These are phyloP conservation scores for Mya arenaria DNA, from an alignment of 1,140 invertebrate species.

Conservation along the genomic window DNA sequence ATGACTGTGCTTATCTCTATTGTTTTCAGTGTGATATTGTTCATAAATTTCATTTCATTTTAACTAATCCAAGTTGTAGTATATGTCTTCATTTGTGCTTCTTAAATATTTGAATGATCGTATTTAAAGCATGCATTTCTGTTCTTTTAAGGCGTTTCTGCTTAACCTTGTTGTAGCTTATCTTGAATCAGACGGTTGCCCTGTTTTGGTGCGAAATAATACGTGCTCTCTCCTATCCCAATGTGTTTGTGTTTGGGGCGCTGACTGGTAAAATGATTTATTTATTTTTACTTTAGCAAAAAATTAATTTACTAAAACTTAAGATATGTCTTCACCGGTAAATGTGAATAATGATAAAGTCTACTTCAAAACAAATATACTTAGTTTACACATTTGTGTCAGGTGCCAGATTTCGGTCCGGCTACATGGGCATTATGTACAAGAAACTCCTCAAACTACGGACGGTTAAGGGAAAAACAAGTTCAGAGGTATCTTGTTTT, in stretches of 20 bases:
- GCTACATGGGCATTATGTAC: constrained; percentile 47
- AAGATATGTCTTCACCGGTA: background rate
- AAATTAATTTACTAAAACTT: background rate
- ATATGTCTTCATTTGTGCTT: background rate
- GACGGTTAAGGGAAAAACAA: constrained; percentile 22
- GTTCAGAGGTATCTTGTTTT: constrained; percentile 41
- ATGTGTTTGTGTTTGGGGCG: constrained; percentile 5
- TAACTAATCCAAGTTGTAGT: background rate
- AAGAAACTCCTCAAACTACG: constrained; percentile 35
- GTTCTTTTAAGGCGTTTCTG: constrained; percentile 49
- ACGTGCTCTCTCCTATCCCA: constrained; percentile 18
- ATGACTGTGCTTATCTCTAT: background rate
- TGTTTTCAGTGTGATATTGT: background rate
- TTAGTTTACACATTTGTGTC: background rate
- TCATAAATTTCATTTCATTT: background rate
- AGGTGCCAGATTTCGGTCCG: constrained; percentile 38
- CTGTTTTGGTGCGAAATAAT: constrained; percentile 21
- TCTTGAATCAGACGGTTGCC: constrained; percentile 32
- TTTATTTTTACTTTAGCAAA: background rate
- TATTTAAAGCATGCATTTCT: no score
- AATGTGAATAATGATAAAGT: background rate
- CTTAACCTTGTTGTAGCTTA: constrained; percentile 27
- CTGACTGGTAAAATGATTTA: constrained; percentile 27
- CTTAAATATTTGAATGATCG: no score
- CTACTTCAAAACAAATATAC: background rate